Evolutionary conservation across 92 coral and sea anemone genomes (phyloP).

Genomic region (Paramuricea clavata): DNA sequence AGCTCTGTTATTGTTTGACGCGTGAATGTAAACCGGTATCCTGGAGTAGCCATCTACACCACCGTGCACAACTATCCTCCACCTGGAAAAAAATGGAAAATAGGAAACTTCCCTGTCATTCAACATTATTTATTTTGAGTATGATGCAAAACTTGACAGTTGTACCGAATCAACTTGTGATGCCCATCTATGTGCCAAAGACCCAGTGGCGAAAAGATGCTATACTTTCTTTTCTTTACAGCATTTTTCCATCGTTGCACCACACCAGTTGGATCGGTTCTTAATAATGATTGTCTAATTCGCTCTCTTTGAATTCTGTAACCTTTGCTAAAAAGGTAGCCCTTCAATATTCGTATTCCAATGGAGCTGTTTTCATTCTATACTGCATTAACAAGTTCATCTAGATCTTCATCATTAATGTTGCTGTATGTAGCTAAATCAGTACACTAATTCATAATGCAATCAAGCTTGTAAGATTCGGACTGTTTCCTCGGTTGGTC

Average conservation of each 20-base stretch:
- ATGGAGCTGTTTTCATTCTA: conserved; percentile 48
- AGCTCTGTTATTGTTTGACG: conserved; percentile 39
- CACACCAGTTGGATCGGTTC: conserved; percentile 74
- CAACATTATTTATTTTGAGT: not conserved
- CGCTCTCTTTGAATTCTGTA: conserved; percentile 71
- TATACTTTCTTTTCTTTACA: conserved; percentile 60
- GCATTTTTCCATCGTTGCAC: conserved; percentile 67
- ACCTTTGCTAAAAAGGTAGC: conserved; percentile 65
- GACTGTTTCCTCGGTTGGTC: not conserved
- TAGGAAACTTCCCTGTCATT: not conserved
- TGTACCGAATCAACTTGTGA: conserved; percentile 44
- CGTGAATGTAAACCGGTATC: conserved; percentile 51
- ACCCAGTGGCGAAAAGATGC: conserved; percentile 65
- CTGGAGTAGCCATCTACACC: conserved; percentile 64
- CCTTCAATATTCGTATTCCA: conserved; percentile 63
- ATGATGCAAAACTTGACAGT: not conserved
- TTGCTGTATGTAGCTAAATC: conserved; percentile 59
- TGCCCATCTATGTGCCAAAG: conserved; percentile 75
- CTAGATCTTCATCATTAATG: conserved; percentile 66
- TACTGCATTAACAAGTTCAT: conserved; percentile 47
- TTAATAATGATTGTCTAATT: conserved; percentile 68
- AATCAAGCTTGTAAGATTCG: not conserved
- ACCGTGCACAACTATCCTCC: conserved; percentile 61
- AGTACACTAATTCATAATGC: not conserved
- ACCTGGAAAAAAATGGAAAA: conserved; percentile 21